phyloP scores from a whole-genome alignment of 2,888 invertebrate genomes.

The Fragum whitleyi region DNA sequence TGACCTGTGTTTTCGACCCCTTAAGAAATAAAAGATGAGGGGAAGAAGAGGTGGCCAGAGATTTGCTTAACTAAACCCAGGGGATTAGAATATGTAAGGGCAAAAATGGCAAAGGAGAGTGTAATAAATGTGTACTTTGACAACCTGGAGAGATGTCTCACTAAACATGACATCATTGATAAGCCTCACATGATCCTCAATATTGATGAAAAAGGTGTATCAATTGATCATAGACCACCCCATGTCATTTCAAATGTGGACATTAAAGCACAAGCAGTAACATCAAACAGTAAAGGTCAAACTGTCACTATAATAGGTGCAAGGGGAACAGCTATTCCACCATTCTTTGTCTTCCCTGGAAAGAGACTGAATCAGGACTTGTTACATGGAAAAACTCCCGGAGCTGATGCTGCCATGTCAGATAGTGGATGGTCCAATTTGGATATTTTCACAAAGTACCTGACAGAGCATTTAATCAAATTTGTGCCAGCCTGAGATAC shows the following conservation, averaged over 20 bases:
- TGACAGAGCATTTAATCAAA: constrained; percentile 46
- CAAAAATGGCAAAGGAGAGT: constrained; percentile 27
- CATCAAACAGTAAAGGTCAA: too few relatives aligned
- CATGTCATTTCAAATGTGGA: constrained; percentile 4
- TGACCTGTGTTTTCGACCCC: too few relatives aligned
- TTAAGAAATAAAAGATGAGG: too few relatives aligned
- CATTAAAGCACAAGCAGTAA: too few relatives aligned
- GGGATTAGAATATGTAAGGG: constrained; percentile 31
- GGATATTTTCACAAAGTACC: constrained; percentile 38
- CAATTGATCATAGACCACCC: too few relatives aligned
- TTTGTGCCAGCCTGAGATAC: constrained; percentile 27
- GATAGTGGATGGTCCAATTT: constrained; percentile 45
- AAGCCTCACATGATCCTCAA: too few relatives aligned
- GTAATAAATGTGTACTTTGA: constrained; percentile 28
- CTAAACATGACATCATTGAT: not conserved
- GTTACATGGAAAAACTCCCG: too few relatives aligned
- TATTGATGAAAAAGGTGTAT: too few relatives aligned
- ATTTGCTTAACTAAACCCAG: constrained; percentile 26
- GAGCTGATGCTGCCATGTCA: too few relatives aligned
- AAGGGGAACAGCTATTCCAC: constrained; percentile 24
- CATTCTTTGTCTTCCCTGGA: constrained; percentile 44
- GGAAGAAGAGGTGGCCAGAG: constrained; percentile 44
- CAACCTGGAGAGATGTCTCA: constrained; percentile 7
- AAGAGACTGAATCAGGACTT: constrained; percentile 34
- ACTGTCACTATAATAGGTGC: constrained; percentile 42